Evolutionary conservation across 1,140 invertebrate species (phyloP), one percentile per base, ranked within the genome.

Genomic region (Philaenus spumarius): DNA sequence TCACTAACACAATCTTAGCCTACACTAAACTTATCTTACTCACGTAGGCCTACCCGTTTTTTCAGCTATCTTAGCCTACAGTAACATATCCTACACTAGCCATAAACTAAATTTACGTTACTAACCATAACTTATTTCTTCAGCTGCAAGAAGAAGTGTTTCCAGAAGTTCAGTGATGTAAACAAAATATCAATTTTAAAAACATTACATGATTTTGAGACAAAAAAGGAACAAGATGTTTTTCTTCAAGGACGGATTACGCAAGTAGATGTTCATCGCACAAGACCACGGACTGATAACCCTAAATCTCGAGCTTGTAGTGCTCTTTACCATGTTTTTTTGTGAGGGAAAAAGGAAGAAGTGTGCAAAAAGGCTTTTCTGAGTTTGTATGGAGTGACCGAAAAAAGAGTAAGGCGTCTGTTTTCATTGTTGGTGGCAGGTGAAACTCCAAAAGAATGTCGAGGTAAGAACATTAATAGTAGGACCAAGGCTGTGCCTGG

Each of bases 381-480:
- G n/a, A 43, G 40, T 19, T n/a, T 43, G 5, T 19, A 43, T 43
- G 40, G 40, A 6, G 40, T 15, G 20, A 43, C n/a, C n/a, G 40
- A 43, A 43, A 19, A 43, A 46, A 26, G 43, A 17, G 22, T 56
- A 22, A 15, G 40, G 23, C 40, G 55, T 26, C 34, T 56, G 20
- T 20, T 19, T 15, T 14, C 19, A 15, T 19, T 56, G 5, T n/a
- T 47, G 34, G 23, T 26, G 19, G 24, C 22, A 7, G 35, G 34
- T 47, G 43, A 17, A 26, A 14, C 34, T 26, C 55, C 55, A 17
- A 47, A 20, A 26, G 55, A 56, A 26, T 23, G 15, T 19, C 40
- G 55, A 30, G 55, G 55, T n/a, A 51, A 43, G n/a, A 14, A 43
- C n/a, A n/a, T n/a, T 43, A 14, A 46, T 15, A 39, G 23, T 46